Evolutionary conservation across 2,113 vertebrate species (phyloP).

Genomic region (Bubo bubo): DNA sequence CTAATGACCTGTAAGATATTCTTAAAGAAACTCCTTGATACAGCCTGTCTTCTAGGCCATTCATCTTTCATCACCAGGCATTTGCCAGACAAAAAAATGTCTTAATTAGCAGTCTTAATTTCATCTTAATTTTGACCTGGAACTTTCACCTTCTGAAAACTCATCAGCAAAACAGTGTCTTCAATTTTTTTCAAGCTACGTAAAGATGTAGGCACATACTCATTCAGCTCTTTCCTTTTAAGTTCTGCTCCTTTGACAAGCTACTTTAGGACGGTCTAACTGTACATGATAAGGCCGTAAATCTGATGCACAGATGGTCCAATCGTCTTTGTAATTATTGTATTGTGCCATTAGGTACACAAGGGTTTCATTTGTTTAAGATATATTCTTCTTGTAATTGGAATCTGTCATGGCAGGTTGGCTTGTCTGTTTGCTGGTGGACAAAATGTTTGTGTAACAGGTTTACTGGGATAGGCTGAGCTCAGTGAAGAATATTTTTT

Average conservation of each 20-base stretch:
- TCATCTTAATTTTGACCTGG: neutral
- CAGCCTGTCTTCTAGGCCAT: neutral
- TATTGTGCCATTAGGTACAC: constrained; percentile 21
- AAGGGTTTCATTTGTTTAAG: constrained; percentile 63
- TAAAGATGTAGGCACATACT: neutral
- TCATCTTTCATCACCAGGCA: neutral
- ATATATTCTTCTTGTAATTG: constrained; percentile 66
- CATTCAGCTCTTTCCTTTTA: neutral
- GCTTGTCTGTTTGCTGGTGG: constrained; percentile 24
- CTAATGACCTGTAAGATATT: neutral
- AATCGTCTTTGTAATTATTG: constrained; percentile 62
- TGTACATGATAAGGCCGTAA: constrained; percentile 30
- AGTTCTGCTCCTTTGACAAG: constrained; percentile 8
- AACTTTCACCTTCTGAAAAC: neutral
- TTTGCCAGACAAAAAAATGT: neutral
- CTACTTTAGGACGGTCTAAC: constrained; percentile 17
- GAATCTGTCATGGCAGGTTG: constrained; percentile 36
- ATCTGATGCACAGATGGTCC: constrained; percentile 63
- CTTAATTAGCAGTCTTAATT: neutral
- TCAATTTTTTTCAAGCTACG: neutral
- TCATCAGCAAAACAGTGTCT: neutral
- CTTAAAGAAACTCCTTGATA: neutral
- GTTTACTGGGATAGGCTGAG: neutral
- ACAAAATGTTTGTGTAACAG: constrained; percentile 49
- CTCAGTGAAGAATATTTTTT: neutral